Base-by-base conservation (phyloP, 35 echinoderm and acorn worm species). In the Patiria miniata region DNA sequence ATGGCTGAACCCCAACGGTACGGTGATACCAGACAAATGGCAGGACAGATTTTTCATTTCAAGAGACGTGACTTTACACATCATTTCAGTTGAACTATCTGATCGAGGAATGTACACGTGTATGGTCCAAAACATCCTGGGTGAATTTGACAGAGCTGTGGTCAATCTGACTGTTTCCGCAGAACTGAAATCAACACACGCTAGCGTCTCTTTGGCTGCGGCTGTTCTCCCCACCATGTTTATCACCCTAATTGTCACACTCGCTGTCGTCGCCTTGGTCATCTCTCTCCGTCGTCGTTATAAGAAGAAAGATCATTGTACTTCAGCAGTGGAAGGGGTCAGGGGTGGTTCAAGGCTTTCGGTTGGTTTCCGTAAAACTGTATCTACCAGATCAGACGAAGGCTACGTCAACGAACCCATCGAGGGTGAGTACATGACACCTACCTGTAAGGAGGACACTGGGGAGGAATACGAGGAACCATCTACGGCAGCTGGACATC, bases 31-130 rank as follows among this genome's bases (percentile, higher is more conserved):
- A 14, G 26, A 73, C 65, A 23, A 73, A 34, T 22, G 65, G 26
- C 65, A 73, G 26, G 65, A 34, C 26, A 73, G 65, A 73, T 73
- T 73, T 34, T 18, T 34, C 29, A 36, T 73, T 73, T 34, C 34
- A 18, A 12, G 14, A 30, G 65, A 34, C 26, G 29, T 10, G 65
- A 73, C 34, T 73, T 10, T 73, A 10, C 26, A 28, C 34, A 73
- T 73, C 8, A 30, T 34, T 32, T 34, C 65, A 73, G 65, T 73
- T 1, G 23, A 73, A 23, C 21, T 14, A 30, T 73, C 65, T 10
- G 65, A 73, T 34, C 65, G 29, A 73, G 65, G 65, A 12, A 34
- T 73, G 2, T 73, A 73, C 65, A 73, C 65, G 30, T 73, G 65
- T 73, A 12, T 73, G 65, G 65, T 73, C 8, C 65, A 73, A 26